Evolutionary conservation across 1,140 invertebrate species (phyloP).

Genomic region (Schmidtea mediterranea): DNA sequence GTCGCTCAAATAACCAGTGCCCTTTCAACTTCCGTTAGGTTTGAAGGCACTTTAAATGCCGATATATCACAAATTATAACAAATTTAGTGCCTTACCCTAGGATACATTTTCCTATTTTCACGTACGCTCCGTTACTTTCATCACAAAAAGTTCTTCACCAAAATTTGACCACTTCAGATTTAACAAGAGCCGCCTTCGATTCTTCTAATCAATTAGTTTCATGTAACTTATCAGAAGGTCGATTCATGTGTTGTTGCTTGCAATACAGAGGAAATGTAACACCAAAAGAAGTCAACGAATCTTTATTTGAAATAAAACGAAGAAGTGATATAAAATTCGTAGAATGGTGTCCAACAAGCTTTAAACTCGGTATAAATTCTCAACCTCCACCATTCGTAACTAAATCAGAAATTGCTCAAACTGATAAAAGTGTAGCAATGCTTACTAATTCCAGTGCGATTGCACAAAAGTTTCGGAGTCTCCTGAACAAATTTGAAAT

Average conservation of each 20-base stretch:
- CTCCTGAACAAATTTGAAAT: background rate
- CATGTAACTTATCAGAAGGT: conserved; percentile 35
- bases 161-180: background rate
- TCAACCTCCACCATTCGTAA: conserved; percentile 16
- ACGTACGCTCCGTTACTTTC: conserved; percentile 2
- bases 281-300: conserved; percentile 49
- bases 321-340: conserved; percentile 36
- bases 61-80: conserved; percentile 30
- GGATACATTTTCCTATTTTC: conserved; percentile 16
- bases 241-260: conserved; percentile 26
- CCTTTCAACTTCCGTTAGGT: background rate
- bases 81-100: conserved; percentile 28
- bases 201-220: conserved; percentile 38
- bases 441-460: background rate
- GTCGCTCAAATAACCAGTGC: conserved; percentile 22
- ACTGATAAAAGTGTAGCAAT: conserved; percentile 22
- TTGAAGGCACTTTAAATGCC: conserved; percentile 17
- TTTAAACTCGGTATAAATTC: conserved; percentile 33
- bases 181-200: conserved; percentile 35
- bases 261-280: conserved; percentile 10
- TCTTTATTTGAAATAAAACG: conserved; percentile 50
- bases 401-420: conserved; percentile 16
- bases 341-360: conserved; percentile 52
- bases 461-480: background rate
- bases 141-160: background rate